Evolutionary conservation across 2,113 vertebrate genomes (phyloP), one percentile per base, ranked within the genome.

Genomic region (Perca flavescens): DNA sequence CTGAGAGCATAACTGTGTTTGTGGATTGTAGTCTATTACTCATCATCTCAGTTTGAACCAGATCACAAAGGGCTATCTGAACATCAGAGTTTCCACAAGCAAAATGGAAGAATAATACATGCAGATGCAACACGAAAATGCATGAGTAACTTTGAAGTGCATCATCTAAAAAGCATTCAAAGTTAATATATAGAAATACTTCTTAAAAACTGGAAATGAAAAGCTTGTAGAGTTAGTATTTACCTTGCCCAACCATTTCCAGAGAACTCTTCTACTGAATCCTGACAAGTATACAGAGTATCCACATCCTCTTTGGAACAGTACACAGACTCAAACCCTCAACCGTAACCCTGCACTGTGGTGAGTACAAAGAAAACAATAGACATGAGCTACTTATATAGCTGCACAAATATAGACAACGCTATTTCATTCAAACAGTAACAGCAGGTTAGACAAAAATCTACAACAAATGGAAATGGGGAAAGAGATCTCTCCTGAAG

Each of bases 401-500:
- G 61, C 40, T 66, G 64, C 25, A 47, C 62, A 78, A 62, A 78
- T 25, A 77, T 19, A 64, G 40, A 62, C 19, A 10, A 65, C 54
- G 19, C 16, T 57, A 69, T 83, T 72, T 66, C 50, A 74, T 66
- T 66, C 43, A 66, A 52, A 28, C 64, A 46, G 66, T 49, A 47
- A 82, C 12, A 72, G 47, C 21, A 34, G 56, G 69, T 53, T 31
- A 40, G 28, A 80, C 28, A 71, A 85, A 73, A 47, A 60, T 65
- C 77, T 89, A 91, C 91, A 95, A 92, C 80, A 93, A 92, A 88
- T 91, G 67, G 62, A 92, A 94, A 79, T 86, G 88, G 47, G 89
- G 90, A 82, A 94, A 94, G 17, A 94, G 85, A 90, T 92, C 80
- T 86, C 88, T 90, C 88, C 93, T 88, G 67, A 92, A 93, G 84